phyloP scores from a whole-genome alignment of 2,113 vertebrate species.

The Hippocampus zosterae region DNA sequence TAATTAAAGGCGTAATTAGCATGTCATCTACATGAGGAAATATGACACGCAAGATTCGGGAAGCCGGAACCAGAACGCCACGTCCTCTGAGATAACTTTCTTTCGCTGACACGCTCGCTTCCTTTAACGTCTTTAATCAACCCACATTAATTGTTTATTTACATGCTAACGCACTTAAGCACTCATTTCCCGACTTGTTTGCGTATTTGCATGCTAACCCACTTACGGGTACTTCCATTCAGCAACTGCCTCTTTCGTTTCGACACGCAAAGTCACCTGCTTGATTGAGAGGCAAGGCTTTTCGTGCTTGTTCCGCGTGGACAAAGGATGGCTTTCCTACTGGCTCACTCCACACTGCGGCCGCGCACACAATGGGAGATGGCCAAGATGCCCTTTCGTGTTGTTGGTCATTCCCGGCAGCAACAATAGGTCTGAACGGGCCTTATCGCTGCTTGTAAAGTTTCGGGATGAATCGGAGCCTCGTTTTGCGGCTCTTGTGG shows the following conservation, averaged over 20 bases:
- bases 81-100: slow-evolving; percentile 53
- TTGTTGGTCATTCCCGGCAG: slow-evolving; percentile 50
- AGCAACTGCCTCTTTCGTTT: slow-evolving; percentile 53
- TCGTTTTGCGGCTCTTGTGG: slow-evolving; percentile 50
- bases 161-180: slow-evolving; percentile 74
- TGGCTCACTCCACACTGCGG: slow-evolving; percentile 41
- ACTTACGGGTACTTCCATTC: slow-evolving; percentile 63
- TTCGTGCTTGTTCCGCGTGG: slow-evolving; percentile 29
- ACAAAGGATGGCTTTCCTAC: background rate
- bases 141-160: slow-evolving; percentile 60
- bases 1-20: slow-evolving; percentile 79
- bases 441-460: slow-evolving; percentile 68
- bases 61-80: background rate
- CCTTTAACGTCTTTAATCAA: slow-evolving; percentile 43
- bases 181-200: slow-evolving; percentile 67
- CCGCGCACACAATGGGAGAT: slow-evolving; percentile 56
- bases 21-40: slow-evolving; percentile 78
- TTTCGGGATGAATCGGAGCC: slow-evolving; percentile 43
- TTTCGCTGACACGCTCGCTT: slow-evolving; percentile 35
- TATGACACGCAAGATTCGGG: slow-evolving; percentile 59
- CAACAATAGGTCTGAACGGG: slow-evolving; percentile 59
- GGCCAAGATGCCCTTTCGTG: slow-evolving; percentile 61
- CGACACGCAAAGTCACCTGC: slow-evolving; percentile 57
- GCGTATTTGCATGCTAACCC: slow-evolving; percentile 76
- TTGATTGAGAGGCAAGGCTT: slow-evolving; percentile 57